phyloP scores from a whole-genome alignment of 2,797 vertebrate species.

The Astyanax mexicanus region DNA sequence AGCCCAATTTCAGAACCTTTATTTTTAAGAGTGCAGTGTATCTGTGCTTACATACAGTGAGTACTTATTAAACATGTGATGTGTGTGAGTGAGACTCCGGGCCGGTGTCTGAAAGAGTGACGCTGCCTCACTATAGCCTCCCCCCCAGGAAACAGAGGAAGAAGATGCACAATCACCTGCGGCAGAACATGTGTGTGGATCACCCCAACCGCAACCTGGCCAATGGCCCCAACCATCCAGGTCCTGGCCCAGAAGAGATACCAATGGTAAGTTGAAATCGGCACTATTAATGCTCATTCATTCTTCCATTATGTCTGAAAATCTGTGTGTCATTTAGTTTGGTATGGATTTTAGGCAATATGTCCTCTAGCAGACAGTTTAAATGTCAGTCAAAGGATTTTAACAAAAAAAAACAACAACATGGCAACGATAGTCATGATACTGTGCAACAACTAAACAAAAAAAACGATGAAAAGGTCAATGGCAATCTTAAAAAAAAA shows the following conservation, averaged over 20 bases:
- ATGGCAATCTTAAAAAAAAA: too few relatives aligned
- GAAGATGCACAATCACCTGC: conserved; percentile 96
- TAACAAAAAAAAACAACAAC: too few relatives aligned
- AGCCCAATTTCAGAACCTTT: not conserved
- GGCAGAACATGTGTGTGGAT: conserved; percentile 96
- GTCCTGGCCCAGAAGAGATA: conserved; percentile 94
- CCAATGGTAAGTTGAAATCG: conserved; percentile 95
- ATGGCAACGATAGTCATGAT: too few relatives aligned
- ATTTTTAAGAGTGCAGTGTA: not conserved
- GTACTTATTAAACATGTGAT: conserved; percentile 29
- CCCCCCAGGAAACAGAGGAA: conserved; percentile 92
- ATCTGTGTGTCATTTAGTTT: too few relatives aligned
- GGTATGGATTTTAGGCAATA: too few relatives aligned
- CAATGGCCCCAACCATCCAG: conserved; percentile 95
- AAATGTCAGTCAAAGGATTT: too few relatives aligned
- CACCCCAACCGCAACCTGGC: conserved; percentile 93
- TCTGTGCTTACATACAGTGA: not conserved
- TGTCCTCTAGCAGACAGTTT: too few relatives aligned
- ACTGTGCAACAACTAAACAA: too few relatives aligned
- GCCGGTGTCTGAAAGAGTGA: conserved; percentile 51
- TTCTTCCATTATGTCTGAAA: too few relatives aligned
- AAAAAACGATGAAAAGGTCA: too few relatives aligned
- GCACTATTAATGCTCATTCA: too few relatives aligned
- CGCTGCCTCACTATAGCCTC: conserved; percentile 61
- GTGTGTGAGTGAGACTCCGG: conserved; percentile 37